A percentile compares a stretch with the other conserved stretches of the same genome.
phyloP scores from a whole-genome alignment of 2,113 vertebrate genomes.

The Xiphophorus couchianus region DNA sequence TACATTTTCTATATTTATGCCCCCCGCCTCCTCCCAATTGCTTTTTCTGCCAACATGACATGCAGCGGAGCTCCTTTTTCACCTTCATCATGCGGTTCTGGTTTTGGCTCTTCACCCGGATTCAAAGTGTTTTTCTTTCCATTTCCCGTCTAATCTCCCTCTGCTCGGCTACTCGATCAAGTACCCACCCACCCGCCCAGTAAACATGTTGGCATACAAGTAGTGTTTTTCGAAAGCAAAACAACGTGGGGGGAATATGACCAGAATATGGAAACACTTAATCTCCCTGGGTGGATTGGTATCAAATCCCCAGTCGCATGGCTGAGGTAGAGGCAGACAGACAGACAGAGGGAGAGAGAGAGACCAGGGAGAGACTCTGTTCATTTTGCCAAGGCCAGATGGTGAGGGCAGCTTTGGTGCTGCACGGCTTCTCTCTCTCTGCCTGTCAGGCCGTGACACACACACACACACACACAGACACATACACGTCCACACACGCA shows the following conservation, averaged over 20 bases:
- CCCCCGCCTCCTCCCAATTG: conserved; percentile 11
- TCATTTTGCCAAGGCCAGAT: conserved; percentile 79
- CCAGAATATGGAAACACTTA: conserved; percentile 72
- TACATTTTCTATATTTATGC: conserved; percentile 41
- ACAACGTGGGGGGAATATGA: conserved; percentile 67
- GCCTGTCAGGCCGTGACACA: conserved; percentile 59
- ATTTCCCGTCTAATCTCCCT: background rate
- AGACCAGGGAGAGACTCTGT: conserved; percentile 54
- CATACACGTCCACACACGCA: conserved; percentile 22
- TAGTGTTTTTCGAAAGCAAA: conserved; percentile 74
- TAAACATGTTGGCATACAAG: conserved; percentile 65
- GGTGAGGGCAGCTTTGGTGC: conserved; percentile 77
- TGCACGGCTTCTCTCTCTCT: conserved; percentile 58
- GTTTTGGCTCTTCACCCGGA: conserved; percentile 15
- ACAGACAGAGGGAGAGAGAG: conserved; percentile 22
- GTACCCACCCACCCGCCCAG: conserved; percentile 23
- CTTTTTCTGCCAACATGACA: conserved; percentile 52
- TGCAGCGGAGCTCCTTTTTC: conserved; percentile 22
- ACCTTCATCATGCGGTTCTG: conserved; percentile 25
- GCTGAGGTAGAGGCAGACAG: conserved; percentile 36
- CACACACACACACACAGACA: conserved; percentile 45
- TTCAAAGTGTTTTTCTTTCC: background rate
- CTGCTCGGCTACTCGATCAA: conserved; percentile 26
- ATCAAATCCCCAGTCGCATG: conserved; percentile 63
- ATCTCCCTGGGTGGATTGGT: conserved; percentile 72